Base-by-base conservation (phyloP, 2,113 vertebrate genomes). In the Rallus limicola region DNA sequence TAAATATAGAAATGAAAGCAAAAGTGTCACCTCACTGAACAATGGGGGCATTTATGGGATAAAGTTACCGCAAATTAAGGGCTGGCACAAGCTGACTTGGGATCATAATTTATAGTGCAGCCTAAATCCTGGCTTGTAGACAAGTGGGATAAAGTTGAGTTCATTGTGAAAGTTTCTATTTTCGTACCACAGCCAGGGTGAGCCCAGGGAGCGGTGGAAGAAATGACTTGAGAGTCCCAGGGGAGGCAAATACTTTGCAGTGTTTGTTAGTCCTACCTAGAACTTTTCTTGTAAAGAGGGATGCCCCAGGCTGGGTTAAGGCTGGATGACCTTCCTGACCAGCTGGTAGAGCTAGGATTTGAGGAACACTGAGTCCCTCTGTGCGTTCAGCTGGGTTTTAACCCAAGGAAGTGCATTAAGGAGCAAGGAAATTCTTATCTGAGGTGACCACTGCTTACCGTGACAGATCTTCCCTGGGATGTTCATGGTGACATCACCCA, bases 91-190 rank as follows among this genome's bases (percentile, higher is more conserved):
- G 81, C 92, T 92, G 94, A 80, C 94, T 93, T 75, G 94, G 83
- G 94, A 76, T 76, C 86, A 78, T 70, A 72, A 92, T 92, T 92
- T 86, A 65, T 72, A 56, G 86, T 5, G 4, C 9, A 90, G 90
- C 83, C 75, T 36, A 86, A 95, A 90, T 25, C 15, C 97, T 98
- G 97, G 97, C 97, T 70, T 9, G 0, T 12, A 11, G 92, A 97
- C 98, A 97, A 98, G 92, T 97, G 81, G 97, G 97, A 97, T 96
- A 98, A 97, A 98, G 97, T 96, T 97, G 95, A 97, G 88, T 75
- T 91, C 50, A 5, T 58, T 31, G 80, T 93, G 88, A 94, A 96
- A 94, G 60, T 71, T 93, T 83, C 96, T 97, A 92, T 96, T 97
- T 97, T 92, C 29, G 71, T 90, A 62, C 82, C 44, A 59, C 60